phyloP scores from a whole-genome alignment of 2,113 vertebrate species.

The Mellivora capensis region DNA sequence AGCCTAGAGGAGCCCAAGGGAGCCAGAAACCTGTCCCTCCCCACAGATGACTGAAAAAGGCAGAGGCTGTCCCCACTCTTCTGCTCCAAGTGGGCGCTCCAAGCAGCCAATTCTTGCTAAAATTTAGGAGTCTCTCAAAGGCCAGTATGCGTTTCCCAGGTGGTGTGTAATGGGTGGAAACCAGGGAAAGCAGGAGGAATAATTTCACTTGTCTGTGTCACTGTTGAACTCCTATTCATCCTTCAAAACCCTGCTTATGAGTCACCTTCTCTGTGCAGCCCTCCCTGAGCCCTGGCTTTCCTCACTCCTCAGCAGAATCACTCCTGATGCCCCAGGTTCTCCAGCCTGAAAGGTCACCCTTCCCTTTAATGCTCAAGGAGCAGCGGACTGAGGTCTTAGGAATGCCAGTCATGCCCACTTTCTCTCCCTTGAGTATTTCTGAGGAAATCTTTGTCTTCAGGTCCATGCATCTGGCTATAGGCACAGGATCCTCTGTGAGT shows the following conservation, averaged over 20 bases:
- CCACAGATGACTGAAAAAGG: neutral
- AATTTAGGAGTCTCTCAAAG: neutral
- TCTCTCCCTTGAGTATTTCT: neutral
- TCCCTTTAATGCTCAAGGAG: neutral
- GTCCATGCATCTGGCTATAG: neutral
- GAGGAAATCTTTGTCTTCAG: neutral
- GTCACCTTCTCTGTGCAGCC: neutral
- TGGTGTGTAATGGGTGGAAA: neutral
- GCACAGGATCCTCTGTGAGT: neutral
- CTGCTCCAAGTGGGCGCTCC: neutral
- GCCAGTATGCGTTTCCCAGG: neutral
- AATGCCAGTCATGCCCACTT: neutral
- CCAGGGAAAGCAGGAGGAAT: neutral
- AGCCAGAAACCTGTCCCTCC: neutral
- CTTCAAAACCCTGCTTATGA: neutral
- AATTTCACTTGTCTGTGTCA: neutral
- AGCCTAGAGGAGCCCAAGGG: neutral
- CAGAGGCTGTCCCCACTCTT: neutral
- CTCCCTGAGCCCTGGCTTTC: neutral
- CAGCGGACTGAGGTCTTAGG: neutral
- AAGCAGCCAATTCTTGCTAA: neutral
- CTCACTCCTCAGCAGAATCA: neutral
- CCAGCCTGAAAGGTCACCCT: neutral
- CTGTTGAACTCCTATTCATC: slow-evolving; percentile 29
- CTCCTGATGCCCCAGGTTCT: neutral